These are phyloP conservation scores for Julus scanicus DNA, from an alignment of 2,888 invertebrate species.

Conservation along the genomic window DNA sequence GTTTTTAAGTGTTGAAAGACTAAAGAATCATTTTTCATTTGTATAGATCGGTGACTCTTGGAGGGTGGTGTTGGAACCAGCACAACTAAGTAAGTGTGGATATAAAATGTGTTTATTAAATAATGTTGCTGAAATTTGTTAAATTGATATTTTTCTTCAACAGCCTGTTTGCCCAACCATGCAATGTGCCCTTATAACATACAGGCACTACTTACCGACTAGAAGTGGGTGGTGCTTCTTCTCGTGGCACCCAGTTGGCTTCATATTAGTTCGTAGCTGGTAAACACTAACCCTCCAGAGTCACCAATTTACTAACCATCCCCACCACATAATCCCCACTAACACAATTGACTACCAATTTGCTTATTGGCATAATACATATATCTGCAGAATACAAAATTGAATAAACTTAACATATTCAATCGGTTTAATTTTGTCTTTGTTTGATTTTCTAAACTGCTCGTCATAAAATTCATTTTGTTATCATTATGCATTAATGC, in stretches of 20 bases:
- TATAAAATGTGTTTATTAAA: neutral
- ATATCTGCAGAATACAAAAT: neutral
- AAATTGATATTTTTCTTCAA: slow-evolving; percentile 11
- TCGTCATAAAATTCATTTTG: too few species aligned
- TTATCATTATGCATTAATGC: too few species aligned
- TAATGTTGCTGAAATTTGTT: neutral
- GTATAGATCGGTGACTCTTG: slow-evolving; percentile 46
- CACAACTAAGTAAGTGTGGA: slow-evolving; percentile 30
- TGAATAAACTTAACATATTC: slow-evolving; percentile 17
- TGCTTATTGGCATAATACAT: slow-evolving; percentile 54
- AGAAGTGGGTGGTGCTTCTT: slow-evolving; percentile 19
- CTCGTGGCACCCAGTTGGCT: neutral
- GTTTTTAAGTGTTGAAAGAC: neutral
- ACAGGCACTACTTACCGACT: neutral
- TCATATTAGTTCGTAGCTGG: slow-evolving; percentile 49
- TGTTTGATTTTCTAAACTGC: too few species aligned
- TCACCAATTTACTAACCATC: slow-evolving; percentile 35
- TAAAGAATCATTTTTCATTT: neutral
- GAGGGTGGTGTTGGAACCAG: slow-evolving; percentile 51
- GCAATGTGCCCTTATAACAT: slow-evolving; percentile 11
- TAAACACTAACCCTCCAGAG: slow-evolving; percentile 26
- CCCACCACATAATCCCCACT: neutral
- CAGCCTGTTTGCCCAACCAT: neutral
- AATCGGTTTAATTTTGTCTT: neutral
- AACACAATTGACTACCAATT: slow-evolving; percentile 24